A percentile compares a stretch with the other conserved stretches of the same genome.
Conservation (phyloP, 2,888 invertebrate species). For the Lasiommata megera region DNA sequence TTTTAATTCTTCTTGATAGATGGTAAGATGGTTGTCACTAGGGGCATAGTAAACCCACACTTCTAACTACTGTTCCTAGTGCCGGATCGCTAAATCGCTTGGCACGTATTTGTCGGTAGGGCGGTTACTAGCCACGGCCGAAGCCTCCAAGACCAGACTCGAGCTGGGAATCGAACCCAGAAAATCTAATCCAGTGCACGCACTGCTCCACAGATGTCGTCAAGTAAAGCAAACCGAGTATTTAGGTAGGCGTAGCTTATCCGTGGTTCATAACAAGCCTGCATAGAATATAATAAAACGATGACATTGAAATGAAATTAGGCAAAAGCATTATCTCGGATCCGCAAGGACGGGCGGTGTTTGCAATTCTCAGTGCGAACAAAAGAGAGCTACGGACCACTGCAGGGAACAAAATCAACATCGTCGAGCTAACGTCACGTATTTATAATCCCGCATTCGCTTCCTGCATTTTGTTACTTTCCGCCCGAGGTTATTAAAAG, state of each 20-base stretch:
- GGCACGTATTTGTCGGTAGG: too few species aligned
- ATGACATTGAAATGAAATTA: conserved; percentile 36
- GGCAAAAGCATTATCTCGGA: conserved; percentile 33
- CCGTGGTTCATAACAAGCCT: not conserved
- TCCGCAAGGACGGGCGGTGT: conserved; percentile 45
- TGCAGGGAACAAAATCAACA: conserved; percentile 68
- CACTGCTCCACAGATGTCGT: too few species aligned
- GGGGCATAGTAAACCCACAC: too few species aligned
- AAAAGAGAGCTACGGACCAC: conserved; percentile 49
- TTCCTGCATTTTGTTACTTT: conserved; percentile 75
- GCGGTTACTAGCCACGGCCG: too few species aligned
- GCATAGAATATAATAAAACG: conserved; percentile 14
- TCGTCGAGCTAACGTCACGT: conserved; percentile 70
- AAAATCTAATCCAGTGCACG: too few species aligned
- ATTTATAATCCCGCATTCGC: conserved; percentile 73
- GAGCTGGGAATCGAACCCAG: too few species aligned
- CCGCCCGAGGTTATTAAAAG: conserved; percentile 50
- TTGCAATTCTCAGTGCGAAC: conserved; percentile 62
- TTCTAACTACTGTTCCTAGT: too few species aligned
- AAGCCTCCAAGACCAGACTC: too few species aligned
- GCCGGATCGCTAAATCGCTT: too few species aligned
- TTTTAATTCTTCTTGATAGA: too few species aligned
- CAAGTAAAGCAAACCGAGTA: too few species aligned
- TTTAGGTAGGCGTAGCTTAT: not conserved
- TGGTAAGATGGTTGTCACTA: too few species aligned